These are phyloP conservation scores for fruit fly (Drosophila melanogaster) DNA, from an alignment of 1,140 invertebrate genomes.

Conservation along the genomic window Release_6_plus_ISO1_MT NC_004354.4:19960001-19960500, in stretches of 20 bases:
- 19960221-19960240: constrained; percentile 43
- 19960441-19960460: constrained; percentile 40
- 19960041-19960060: constrained; percentile 68
- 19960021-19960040: constrained; percentile 19
- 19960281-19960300: not conserved
- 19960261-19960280: not conserved
- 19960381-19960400: constrained; percentile 31
- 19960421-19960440: constrained; percentile 43
- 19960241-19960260: not conserved
- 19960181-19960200: not conserved
- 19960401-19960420: constrained; percentile 8
- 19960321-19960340: no score
- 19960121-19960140: constrained; percentile 19
- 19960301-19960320: constrained; percentile 2
- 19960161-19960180: no score
- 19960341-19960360: no score
- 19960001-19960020: constrained; percentile 29
- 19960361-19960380: no score
- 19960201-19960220: not conserved
- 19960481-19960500: not conserved
- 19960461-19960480: not conserved
- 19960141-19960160: not conserved
- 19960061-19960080: constrained; percentile 71
- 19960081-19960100: constrained; percentile 48
- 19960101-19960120: constrained; percentile 14